Evolutionary conservation across 2,113 vertebrate species (phyloP), one percentile per base, ranked within the genome.

Genomic region (Tachysurus vachellii): DNA sequence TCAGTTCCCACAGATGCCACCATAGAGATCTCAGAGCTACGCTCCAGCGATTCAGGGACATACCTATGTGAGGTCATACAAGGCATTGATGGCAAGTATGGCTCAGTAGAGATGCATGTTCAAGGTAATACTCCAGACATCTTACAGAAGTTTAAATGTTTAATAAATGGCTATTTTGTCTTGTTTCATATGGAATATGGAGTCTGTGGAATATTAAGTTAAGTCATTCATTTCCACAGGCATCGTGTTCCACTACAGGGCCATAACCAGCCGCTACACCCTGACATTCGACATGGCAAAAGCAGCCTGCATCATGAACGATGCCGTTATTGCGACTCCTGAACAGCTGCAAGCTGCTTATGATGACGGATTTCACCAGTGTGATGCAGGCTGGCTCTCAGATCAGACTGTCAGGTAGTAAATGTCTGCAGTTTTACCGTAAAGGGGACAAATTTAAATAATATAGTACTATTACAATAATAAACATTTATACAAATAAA

Each of bases 261-360:
- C 97, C 82, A 98, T 98, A 91, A 95, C 97, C 86, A 96, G 95
- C 0, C 97, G 98, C 89, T 99, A 99, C 91, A 98, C 97, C 11
- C 92, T 99, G 89, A 96, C 96, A 56, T 99, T 97, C 1, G 96
- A 96, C 91, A 95, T 94, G 85, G 98, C 98, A 6, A 97, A 98
- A 91, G 94, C 96, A 73, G 98, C 97, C 36, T 99, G 98, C 89
- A 94, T 96, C 84, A 96, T 97, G 90, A 99, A 97, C 94, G 96
- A 96, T 0, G 98, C 97, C 53, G 94, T 95, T 90, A 99, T 99
- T 0, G 98, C 98, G 62, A 97, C 97, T 0, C 96, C 97, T 0
- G 98, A 97, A 76, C 98, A 99, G 94, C 95, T 99, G 80, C 97
- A 98, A 91, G 97, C 98, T 1, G 98, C 98, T 84, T 99, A 97